A percentile compares a stretch with the other conserved stretches of the same genome.
Conservation (phyloP, 1,140 invertebrate genomes). For the Ceratosolen fusciceps region DNA sequence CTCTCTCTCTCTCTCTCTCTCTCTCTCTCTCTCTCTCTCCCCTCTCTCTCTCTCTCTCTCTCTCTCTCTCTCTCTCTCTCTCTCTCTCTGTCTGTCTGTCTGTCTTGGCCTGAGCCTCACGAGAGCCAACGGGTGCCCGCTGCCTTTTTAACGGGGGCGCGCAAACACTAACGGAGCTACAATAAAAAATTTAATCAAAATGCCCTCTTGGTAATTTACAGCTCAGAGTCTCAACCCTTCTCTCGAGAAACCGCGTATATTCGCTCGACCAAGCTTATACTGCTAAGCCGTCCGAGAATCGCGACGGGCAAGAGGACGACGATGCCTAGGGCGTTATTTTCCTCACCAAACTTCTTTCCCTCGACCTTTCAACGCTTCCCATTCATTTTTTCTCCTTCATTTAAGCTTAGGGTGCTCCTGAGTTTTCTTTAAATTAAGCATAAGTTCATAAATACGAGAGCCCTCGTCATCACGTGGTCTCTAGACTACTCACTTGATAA, state of each 20-base stretch:
- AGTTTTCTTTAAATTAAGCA: slow-evolving; percentile 21
- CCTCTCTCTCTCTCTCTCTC: too few species aligned
- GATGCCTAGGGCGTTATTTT: not conserved
- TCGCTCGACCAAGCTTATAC: slow-evolving; percentile 6
- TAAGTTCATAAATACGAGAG: slow-evolving; percentile 8
- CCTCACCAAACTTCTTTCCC: not conserved
- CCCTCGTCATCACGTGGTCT: not conserved
- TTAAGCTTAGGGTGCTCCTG: not conserved
- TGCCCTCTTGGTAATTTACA: slow-evolving; percentile 72
- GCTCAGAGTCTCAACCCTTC: slow-evolving; percentile 64
- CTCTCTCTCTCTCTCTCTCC: not conserved
- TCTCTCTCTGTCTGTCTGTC: not conserved
- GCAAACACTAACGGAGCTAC: slow-evolving; percentile 55
- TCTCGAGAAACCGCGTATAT: slow-evolving; percentile 39
- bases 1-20: not conserved
- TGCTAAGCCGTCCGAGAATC: slow-evolving; percentile 18
- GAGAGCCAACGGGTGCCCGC: not conserved
- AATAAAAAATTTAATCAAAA: slow-evolving; percentile 74
- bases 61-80: not conserved
- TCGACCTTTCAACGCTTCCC: not conserved
- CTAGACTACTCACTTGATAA: not conserved
- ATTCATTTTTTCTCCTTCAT: slow-evolving; percentile 9
- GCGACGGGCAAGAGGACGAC: not conserved
- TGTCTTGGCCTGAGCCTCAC: not conserved
- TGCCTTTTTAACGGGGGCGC: not conserved